Conservation (phyloP, 2,888 invertebrate species). For the Campopleginae sp. region DNA sequence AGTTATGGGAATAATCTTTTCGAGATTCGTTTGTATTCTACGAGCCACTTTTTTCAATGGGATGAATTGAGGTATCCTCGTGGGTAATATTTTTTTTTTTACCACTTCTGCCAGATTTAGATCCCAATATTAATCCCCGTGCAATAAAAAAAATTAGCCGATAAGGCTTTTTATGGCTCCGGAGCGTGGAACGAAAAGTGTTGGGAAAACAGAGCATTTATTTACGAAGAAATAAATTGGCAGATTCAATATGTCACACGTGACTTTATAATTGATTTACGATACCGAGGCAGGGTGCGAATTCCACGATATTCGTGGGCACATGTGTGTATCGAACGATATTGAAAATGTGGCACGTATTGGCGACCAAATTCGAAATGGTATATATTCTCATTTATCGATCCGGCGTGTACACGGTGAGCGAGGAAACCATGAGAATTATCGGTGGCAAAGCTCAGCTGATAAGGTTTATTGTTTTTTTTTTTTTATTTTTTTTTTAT, state of each 20-base stretch:
- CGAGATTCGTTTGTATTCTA: not conserved
- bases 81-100: not conserved
- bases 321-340: not conserved
- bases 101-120: not conserved
- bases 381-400: constrained; percentile 40
- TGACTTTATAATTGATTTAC: constrained; percentile 47
- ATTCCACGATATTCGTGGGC: constrained; percentile 7
- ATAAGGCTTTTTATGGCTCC: constrained; percentile 7
- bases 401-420: constrained; percentile 18
- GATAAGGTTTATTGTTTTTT: constrained; percentile 41
- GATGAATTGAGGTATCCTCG: not conserved
- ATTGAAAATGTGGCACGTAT: constrained; percentile 10
- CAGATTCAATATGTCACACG: not conserved
- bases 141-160: not conserved
- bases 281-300: not conserved
- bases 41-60: not conserved
- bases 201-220: constrained; percentile 4
- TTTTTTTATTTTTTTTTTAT: constrained; percentile 1
- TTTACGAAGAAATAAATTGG: not conserved
- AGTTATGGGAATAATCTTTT: not conserved
- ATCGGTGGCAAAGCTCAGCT: constrained; percentile 34
- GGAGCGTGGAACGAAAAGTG: not conserved
- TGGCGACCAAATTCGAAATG: constrained; percentile 6
- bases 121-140: not conserved
- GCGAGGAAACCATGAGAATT: constrained; percentile 51